Evolutionary conservation across 2,113 vertebrate species (phyloP).

Genomic region (Asarcornis scutulata): DNA sequence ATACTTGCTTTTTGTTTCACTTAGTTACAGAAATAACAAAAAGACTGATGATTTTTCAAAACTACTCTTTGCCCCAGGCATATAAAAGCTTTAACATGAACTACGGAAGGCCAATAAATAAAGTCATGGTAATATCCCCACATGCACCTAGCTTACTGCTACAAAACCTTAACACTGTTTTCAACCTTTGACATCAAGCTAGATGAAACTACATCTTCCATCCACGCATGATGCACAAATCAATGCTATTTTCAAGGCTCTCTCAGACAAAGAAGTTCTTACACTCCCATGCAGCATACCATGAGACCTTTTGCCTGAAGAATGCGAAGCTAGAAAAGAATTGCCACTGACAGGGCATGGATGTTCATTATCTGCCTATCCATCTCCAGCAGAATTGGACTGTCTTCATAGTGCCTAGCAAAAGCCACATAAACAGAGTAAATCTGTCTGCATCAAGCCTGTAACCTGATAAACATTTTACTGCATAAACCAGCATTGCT

Average conservation of each 20-base stretch:
- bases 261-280: neutral
- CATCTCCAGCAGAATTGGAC: neutral
- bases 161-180: neutral
- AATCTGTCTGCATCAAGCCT: neutral
- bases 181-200: neutral
- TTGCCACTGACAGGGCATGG: neutral
- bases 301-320: neutral
- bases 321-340: neutral
- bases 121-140: neutral
- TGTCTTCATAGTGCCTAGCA: neutral
- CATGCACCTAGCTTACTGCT: fast-evolving
- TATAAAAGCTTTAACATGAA: neutral
- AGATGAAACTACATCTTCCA: neutral
- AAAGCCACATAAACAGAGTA: neutral
- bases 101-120: neutral
- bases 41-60: neutral
- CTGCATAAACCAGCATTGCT: neutral
- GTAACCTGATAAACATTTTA: neutral
- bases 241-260: neutral
- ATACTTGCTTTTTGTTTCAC: neutral
- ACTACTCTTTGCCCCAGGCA: neutral
- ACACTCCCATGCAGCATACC: neutral
- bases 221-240: neutral
- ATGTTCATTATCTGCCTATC: neutral
- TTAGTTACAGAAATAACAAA: neutral